A percentile compares a stretch with the other conserved stretches of the same genome.
These are phyloP conservation scores for Pammene aurita DNA, from an alignment of 2,888 invertebrate species.

Conservation along the genomic window DNA sequence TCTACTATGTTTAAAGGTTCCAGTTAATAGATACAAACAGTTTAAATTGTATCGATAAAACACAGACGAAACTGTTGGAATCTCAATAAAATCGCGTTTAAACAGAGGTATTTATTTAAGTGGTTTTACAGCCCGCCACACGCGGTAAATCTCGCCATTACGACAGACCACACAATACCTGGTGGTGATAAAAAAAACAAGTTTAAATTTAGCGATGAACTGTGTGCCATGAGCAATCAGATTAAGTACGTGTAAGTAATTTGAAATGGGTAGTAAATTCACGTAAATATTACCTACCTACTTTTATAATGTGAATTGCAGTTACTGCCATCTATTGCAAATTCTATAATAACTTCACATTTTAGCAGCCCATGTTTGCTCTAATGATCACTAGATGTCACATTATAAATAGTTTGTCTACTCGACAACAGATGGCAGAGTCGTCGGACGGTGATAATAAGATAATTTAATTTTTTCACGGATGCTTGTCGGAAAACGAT, in stretches of 20 bases:
- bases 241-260: conserved; percentile 12
- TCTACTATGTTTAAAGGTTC: conserved; percentile 69
- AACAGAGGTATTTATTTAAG: conserved; percentile 76
- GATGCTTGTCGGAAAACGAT: background rate
- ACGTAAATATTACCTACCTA: background rate
- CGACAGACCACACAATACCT: conserved; percentile 41
- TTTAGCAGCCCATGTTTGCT: background rate
- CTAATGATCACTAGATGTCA: conserved; percentile 5
- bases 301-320: background rate
- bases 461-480: no score
- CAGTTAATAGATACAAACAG: conserved; percentile 62
- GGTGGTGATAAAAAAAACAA: conserved; percentile 12
- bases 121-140: conserved; percentile 66
- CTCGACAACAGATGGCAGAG: conserved; percentile 47
- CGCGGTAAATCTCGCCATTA: conserved; percentile 51
- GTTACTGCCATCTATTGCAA: conserved; percentile 18
- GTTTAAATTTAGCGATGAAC: conserved; percentile 19
- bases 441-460: background rate
- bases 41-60: conserved; percentile 67
- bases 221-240: conserved; percentile 3
- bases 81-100: conserved; percentile 72
- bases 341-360: background rate
- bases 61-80: conserved; percentile 66
- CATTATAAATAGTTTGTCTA: conserved; percentile 38
- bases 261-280: background rate